Base-by-base conservation (phyloP, 2,888 invertebrate species). In the Oligia fasciuncula region DNA sequence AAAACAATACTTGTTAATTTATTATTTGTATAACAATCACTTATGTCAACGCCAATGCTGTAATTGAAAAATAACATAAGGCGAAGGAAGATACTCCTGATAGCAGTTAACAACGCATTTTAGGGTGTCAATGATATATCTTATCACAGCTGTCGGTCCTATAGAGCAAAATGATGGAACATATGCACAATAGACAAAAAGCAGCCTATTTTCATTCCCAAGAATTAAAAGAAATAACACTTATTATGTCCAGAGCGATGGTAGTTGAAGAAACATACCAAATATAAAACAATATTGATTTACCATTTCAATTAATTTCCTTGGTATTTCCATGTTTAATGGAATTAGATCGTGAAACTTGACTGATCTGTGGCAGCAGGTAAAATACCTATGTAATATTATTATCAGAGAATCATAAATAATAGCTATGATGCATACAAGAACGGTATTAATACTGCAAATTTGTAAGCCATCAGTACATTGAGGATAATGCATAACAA, bases 1-100 rank as follows among this genome's bases (percentile, higher is more conserved):
- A 74, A 68, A 76, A 60, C 13, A 73, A 74, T 46, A 43, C 9
- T 9, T 72, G n/a, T 67, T 77, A 60, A 43, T 69, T 57, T 40
- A 65, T 70, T 57, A 46, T 73, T 29, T 4, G 60, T 67, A 63
- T 67, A 63, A 60, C 6, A 40, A 72, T 62, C 40, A 49, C 51
- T 46, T 2, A 35, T 51, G 19, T 51, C 19, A 51, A 13, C 11
- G 4, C 19, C 13, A 69, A 2, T 35, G 1, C 23, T 43, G 67
- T 71, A 19, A 40, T 40, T 19, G 11, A 60, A n/a, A 23, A 40
- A 57, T 71, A 62, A n/a, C n/a, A 19, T 40, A 71, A 60, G 6
- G 17, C 71, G 40, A 40, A 40, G 40, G 40, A 40, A n/a, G 71
- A n/a, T 63, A 4, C 19, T n/a, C 13, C 17, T 13, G 6, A 71